Evolutionary conservation across 1,140 invertebrate genomes (phyloP).

Genomic region (Drosophila bocqueti): DNA sequence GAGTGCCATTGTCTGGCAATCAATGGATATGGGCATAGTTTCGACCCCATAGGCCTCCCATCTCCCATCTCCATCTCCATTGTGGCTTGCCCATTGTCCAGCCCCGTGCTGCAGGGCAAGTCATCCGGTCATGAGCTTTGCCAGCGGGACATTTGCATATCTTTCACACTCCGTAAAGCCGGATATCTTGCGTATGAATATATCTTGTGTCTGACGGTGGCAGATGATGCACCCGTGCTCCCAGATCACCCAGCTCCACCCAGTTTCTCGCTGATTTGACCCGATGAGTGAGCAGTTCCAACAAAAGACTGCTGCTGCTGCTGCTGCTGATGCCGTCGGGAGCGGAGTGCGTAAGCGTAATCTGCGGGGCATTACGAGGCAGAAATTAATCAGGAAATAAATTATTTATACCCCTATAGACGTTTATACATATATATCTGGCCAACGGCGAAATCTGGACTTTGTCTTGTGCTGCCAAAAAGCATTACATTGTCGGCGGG

Average conservation of each 20-base stretch:
- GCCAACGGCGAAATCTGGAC: constrained; percentile 18
- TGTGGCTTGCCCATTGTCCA: constrained; percentile 27
- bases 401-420: constrained; percentile 47
- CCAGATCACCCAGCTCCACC: constrained; percentile 30
- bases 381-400: constrained; percentile 78
- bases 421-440: constrained; percentile 3
- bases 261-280: constrained; percentile 8
- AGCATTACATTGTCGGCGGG: constrained; percentile 7
- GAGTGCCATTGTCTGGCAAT: constrained; percentile 48
- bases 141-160: constrained; percentile 52
- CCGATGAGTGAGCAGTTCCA: constrained; percentile 28
- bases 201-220: background rate
- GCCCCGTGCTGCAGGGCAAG: constrained; percentile 7
- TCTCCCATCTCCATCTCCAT: constrained; percentile 5
- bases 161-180: constrained; percentile 37
- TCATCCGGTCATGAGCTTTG: constrained; percentile 39
- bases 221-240: constrained; percentile 42
- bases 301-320: constrained; percentile 25
- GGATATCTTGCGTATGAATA: constrained; percentile 24
- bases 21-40: constrained; percentile 24
- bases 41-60: background rate
- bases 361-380: constrained; percentile 47
- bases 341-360: constrained; percentile 31
- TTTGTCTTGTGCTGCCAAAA: constrained; percentile 40
- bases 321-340: background rate